These are phyloP conservation scores for Dorcus parallelipipedus DNA, from an alignment of 2,888 invertebrate genomes.

Conservation along the genomic window DNA sequence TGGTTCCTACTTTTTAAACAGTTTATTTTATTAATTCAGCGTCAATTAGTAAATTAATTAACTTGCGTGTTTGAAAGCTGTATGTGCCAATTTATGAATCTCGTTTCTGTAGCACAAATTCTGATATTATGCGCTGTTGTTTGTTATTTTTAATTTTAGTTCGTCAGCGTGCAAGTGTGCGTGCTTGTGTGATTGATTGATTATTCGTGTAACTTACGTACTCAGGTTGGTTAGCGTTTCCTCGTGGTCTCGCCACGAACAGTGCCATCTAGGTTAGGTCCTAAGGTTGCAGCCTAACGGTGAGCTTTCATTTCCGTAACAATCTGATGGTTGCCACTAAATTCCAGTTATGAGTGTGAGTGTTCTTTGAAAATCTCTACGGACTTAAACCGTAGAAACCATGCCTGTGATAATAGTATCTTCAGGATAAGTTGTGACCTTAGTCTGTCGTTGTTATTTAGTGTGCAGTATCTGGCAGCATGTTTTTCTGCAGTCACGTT, in stretches of 20 bases:
- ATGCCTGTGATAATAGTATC: slow-evolving; percentile 70
- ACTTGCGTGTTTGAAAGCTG: slow-evolving; percentile 29
- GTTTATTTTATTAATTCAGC: slow-evolving; percentile 33
- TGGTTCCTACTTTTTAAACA: slow-evolving; percentile 33
- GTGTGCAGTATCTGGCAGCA: slow-evolving; percentile 37
- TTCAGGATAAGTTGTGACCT: slow-evolving; percentile 68
- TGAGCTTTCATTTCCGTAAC: slow-evolving; percentile 36
- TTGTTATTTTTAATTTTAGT: slow-evolving; percentile 20
- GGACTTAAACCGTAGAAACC: slow-evolving; percentile 38
- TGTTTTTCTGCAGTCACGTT: slow-evolving; percentile 28
- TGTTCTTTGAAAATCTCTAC: slow-evolving; percentile 24
- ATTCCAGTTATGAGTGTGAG: slow-evolving; percentile 35
- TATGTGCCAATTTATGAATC: slow-evolving; percentile 32
- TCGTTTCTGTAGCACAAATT: slow-evolving; percentile 30
- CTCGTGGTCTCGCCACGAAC: slow-evolving; percentile 34
- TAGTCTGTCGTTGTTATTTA: slow-evolving; percentile 58
- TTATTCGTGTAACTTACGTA: slow-evolving; percentile 33
- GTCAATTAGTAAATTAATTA: slow-evolving; percentile 37
- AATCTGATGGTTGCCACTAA: slow-evolving; percentile 33
- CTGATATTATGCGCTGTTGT: slow-evolving; percentile 26
- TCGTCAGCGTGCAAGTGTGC: background rate
- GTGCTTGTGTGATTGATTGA: slow-evolving; percentile 17
- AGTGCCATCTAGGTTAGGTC: slow-evolving; percentile 47
- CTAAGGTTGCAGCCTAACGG: slow-evolving; percentile 44
- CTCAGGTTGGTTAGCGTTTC: slow-evolving; percentile 48